These are phyloP conservation scores for Nothoprocta perdicaria DNA, from an alignment of 2,113 vertebrate genomes.

Conservation along the genomic window DNA sequence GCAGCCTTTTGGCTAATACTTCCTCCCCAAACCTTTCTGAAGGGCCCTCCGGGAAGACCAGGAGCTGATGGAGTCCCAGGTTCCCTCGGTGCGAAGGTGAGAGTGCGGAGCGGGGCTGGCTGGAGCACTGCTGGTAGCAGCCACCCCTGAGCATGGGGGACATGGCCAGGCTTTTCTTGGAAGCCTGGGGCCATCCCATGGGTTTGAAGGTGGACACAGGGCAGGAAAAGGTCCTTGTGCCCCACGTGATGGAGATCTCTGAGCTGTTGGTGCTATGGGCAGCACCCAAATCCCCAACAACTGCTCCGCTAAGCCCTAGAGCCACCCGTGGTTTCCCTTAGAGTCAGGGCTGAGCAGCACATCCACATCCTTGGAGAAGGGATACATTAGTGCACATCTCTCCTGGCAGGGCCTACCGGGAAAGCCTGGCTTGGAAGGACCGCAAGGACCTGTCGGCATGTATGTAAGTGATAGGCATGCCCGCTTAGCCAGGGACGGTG, in stretches of 20 bases:
- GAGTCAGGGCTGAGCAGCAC: not conserved
- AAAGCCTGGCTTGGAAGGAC: slow-evolving; percentile 83
- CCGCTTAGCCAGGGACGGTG: not conserved
- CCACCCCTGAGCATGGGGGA: not conserved
- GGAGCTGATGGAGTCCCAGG: slow-evolving; percentile 78
- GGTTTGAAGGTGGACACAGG: not conserved
- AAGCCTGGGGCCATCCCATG: rapidly evolving
- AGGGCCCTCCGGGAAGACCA: slow-evolving; percentile 81
- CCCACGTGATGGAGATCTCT: not conserved
- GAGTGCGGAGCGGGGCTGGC: not conserved
- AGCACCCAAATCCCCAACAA: not conserved
- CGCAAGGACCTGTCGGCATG: slow-evolving; percentile 87
- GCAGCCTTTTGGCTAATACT: not conserved
- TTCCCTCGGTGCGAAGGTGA: slow-evolving; percentile 80
- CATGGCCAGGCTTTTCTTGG: not conserved
- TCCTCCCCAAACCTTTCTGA: not conserved
- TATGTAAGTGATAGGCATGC: slow-evolving; percentile 82
- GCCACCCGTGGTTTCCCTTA: not conserved
- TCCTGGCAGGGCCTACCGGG: slow-evolving; percentile 84
- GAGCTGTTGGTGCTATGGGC: not conserved
- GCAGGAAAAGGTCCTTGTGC: not conserved
- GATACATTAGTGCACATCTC: not conserved
- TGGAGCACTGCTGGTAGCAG: not conserved
- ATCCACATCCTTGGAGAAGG: rapidly evolving
- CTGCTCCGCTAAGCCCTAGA: too few species aligned